A percentile compares a stretch with the other conserved stretches of the same genome.
Evolutionary conservation across 1,140 invertebrate genomes (phyloP).

Genomic region (Neodiprion lecontei): DNA sequence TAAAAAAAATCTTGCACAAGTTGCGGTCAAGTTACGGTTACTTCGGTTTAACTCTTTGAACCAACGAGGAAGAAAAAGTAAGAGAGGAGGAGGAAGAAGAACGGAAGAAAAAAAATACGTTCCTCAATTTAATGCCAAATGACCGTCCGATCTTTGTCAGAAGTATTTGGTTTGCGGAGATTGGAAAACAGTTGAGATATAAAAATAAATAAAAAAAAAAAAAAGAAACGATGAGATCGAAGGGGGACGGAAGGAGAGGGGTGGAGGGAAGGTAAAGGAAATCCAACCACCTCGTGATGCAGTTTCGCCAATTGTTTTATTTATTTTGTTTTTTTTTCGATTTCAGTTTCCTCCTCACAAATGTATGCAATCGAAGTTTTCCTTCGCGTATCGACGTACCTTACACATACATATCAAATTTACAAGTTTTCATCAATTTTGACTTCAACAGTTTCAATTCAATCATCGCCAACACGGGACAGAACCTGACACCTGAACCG

Average conservation of each 20-base stretch:
- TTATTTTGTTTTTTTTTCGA: no score
- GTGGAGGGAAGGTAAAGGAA: slow-evolving; percentile 2
- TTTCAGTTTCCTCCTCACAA: no score
- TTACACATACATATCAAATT: no score
- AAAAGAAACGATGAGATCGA: not conserved
- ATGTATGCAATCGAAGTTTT: no score
- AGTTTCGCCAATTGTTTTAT: not conserved
- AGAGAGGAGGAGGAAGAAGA: no score
- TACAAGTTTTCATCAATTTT: no score
- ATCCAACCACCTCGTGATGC: not conserved
- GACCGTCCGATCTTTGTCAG: not conserved
- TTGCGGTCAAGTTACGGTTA: not conserved
- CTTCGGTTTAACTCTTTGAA: not conserved
- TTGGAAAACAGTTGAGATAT: not conserved
- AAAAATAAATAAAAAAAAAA: not conserved
- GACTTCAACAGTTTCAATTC: no score
- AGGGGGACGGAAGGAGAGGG: not conserved
- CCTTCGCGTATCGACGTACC: no score
- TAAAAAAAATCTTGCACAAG: no score
- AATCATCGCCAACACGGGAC: no score
- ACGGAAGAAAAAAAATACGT: not conserved
- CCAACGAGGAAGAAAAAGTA: no score
- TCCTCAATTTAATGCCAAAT: not conserved
- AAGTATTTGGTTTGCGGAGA: not conserved
- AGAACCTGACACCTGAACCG: no score